These are phyloP conservation scores for Eulacestoma nigropectus DNA, from an alignment of 2,113 vertebrate genomes.

Conservation along the genomic window DNA sequence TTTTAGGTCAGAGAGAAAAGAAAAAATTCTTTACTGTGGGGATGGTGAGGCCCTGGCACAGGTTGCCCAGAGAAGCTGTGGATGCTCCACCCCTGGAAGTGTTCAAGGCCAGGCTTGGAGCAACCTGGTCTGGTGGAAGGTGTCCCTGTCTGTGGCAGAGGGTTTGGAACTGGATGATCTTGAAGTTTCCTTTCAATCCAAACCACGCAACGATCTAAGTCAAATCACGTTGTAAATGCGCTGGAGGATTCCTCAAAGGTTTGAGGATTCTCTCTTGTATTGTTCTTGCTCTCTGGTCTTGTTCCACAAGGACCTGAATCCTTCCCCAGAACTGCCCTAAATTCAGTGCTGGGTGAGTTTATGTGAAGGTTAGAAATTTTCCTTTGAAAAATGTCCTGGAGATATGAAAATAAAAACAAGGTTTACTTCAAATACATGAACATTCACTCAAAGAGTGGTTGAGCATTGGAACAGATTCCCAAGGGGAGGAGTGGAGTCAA, in stretches of 20 bases:
- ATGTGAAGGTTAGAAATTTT: neutral
- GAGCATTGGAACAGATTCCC: neutral
- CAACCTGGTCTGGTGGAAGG: accelerated
- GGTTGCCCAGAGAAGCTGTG: neutral
- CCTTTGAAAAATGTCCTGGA: neutral
- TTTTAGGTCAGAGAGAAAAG: neutral
- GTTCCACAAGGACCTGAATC: neutral
- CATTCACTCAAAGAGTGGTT: neutral
- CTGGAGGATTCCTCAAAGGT: neutral
- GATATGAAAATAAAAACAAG: neutral
- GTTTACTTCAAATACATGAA: neutral
- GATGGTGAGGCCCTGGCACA: neutral
- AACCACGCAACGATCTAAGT: neutral
- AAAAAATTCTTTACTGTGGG: neutral
- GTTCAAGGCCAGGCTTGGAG: neutral
- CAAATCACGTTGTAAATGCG: neutral
- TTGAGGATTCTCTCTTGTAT: neutral
- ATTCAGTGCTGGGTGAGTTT: neutral
- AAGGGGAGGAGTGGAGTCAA: neutral
- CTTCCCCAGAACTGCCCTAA: neutral
- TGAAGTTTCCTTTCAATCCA: neutral
- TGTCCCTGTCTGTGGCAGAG: neutral
- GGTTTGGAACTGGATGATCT: neutral
- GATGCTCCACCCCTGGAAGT: neutral
- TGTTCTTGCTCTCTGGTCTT: accelerated